Base-by-base conservation (phyloP, 2,113 vertebrate genomes). In the Cariama cristata region DNA sequence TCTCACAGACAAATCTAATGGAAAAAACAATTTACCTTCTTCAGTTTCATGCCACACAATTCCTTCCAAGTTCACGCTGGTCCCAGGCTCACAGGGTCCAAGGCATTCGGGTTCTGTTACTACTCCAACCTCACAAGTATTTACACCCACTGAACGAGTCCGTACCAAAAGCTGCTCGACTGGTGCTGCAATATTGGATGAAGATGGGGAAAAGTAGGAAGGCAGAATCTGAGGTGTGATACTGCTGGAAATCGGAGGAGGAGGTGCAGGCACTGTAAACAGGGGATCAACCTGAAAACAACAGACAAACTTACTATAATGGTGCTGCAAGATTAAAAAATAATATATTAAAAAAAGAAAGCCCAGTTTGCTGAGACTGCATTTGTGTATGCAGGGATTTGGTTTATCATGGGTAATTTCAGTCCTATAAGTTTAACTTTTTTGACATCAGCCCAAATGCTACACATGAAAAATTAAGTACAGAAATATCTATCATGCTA, bases 1-100 rank as follows among this genome's bases (percentile, higher is more conserved):
- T 35, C 84, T 88, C 72, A 75, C 12, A 95, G 32, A 87, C 44
- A 94, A 91, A 80, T 52, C 93, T 95, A 87, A 75, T 72, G 68
- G 64, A 95, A 90, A 93, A 94, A 90, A 89, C 28, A 93, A 88
- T 98, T 98, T 98, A 99, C 99, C 99, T 99, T 99, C 99, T 95
- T 99, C 99, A 4, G 99, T 99, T 98, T 99, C 99, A 92, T 99
- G 99, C 99, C 99, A 99, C 87, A 99, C 99, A 96, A 99, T 99
- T 88, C 99, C 99, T 98, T 99, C 99, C 98, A 99, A 98, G 98
- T 99, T 99, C 95, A 99, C 99, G 91, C 99, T 99, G 97, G 99
- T 99, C 76, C 99, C 99, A 24, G 99, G 99, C 96, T 99, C 99
- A 98, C 99, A 99, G 85, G 99, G 99, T 88, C 99, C 99, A 94